These are phyloP conservation scores for Psilanteris sp. DNA, from an alignment of 1,140 invertebrate species.

Conservation along the genomic window DNA sequence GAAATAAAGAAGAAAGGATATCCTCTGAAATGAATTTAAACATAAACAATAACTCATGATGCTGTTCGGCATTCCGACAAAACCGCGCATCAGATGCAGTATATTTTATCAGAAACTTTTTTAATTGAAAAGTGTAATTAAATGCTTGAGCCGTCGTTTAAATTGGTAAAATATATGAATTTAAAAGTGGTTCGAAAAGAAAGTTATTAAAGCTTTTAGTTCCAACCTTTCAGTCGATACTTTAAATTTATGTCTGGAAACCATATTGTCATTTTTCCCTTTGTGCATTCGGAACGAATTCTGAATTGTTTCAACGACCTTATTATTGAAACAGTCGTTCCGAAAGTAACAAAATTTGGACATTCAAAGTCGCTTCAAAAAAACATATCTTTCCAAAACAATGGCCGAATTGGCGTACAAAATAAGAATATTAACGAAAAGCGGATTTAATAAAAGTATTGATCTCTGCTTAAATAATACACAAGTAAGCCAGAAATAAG, in stretches of 20 bases:
- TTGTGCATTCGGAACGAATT: slow-evolving; percentile 10
- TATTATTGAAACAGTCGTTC: too few species aligned
- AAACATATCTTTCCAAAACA: too few species aligned
- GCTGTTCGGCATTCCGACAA: too few species aligned
- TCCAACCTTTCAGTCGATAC: slow-evolving; percentile 33
- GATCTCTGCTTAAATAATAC: too few species aligned
- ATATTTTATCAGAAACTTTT: too few species aligned
- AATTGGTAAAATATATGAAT: slow-evolving; percentile 21
- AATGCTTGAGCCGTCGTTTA: not conserved
- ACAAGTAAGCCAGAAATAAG: not conserved
- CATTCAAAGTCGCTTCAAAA: too few species aligned
- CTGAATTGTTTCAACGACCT: too few species aligned
- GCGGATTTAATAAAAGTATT: slow-evolving; percentile 4
- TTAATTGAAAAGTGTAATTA: slow-evolving; percentile 35
- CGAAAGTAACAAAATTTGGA: too few species aligned
- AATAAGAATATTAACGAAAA: too few species aligned
- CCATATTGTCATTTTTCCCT: slow-evolving; percentile 9
- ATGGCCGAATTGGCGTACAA: too few species aligned
- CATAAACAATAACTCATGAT: too few species aligned
- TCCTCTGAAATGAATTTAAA: slow-evolving; percentile 13
- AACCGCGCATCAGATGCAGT: too few species aligned
- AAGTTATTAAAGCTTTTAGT: slow-evolving; percentile 35
- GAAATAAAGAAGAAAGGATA: not conserved
- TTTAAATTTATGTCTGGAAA: slow-evolving; percentile 3
- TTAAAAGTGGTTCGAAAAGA: slow-evolving; percentile 7